Base-by-base conservation (phyloP, 2,888 invertebrate species). In the Octodonta nipae region DNA sequence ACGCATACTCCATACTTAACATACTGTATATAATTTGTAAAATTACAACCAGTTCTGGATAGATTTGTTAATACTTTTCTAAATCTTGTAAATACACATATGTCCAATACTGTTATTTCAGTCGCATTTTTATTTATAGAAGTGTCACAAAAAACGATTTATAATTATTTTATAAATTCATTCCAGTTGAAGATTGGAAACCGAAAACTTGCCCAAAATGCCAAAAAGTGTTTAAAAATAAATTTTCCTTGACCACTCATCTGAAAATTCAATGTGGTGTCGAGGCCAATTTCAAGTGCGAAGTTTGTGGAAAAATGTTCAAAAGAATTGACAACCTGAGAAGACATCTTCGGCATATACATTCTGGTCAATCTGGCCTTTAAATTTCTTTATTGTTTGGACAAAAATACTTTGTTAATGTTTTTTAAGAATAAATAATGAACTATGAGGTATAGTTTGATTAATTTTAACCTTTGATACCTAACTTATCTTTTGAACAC, bases 161-260 rank as follows among this genome's bases (percentile, higher is more conserved):
- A n/a, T n/a, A n/a, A n/a, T n/a, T n/a, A n/a, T n/a, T n/a, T n/a
- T n/a, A n/a, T n/a, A n/a, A n/a, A n/a, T n/a, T n/a, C n/a, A n/a
- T n/a, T n/a, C n/a, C n/a, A n/a, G n/a, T n/a, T n/a, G n/a, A n/a
- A 6, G 25, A 20, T 20, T 15, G 15, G 13, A 15, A 13, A 14
- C 30, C 36, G 7, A 15, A 27, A 26, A 26, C 33, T 15, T 45
- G 45, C 30, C 34, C 35, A n/a, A 42, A 32, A 13, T 51, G 51
- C 32, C 26, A 36, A 10, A 46, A 43, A 30, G 24, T 33, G 2
- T 51, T 50, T 33, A 46, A 42, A 35, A 47, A 49, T 28, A 47
- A 44, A 33, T 34, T 41, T 15, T 48, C 47, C 4, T 30, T 51
- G 11, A 35, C 34, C 17, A 49, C 42, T 10, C 54, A 54, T 36